Conservation (phyloP, 2,113 vertebrate genomes). For the Empidonax alnorum region DNA sequence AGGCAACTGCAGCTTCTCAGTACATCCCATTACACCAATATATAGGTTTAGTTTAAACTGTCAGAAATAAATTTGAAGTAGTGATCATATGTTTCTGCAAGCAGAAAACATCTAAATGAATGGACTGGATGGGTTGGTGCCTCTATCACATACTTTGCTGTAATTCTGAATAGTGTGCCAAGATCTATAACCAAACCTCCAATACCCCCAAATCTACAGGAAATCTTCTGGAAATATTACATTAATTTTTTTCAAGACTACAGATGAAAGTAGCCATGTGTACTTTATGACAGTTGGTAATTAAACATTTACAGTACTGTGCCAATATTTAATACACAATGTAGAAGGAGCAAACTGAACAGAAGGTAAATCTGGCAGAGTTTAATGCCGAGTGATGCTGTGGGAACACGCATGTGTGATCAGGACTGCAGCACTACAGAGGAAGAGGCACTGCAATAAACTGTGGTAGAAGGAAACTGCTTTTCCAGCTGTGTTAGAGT, state of each 20-base stretch:
- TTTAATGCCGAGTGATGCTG: neutral
- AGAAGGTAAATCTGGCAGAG: slow-evolving; percentile 27
- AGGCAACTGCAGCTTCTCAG: neutral
- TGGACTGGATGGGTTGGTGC: neutral
- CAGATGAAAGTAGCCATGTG: neutral
- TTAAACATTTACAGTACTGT: neutral
- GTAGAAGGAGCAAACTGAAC: slow-evolving; percentile 3
- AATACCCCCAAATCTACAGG: neutral
- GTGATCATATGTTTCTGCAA: neutral
- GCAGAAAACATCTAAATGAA: neutral
- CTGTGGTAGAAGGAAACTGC: neutral
- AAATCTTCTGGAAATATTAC: neutral
- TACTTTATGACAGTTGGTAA: slow-evolving; percentile 20
- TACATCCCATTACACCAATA: neutral
- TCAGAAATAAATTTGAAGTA: neutral
- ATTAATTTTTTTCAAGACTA: neutral
- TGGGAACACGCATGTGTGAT: neutral
- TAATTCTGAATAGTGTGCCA: neutral
- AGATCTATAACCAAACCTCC: neutral
- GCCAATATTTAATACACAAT: neutral
- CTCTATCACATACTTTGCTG: neutral
- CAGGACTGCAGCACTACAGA: neutral
- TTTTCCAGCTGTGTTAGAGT: slow-evolving; percentile 9
- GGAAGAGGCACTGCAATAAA: neutral
- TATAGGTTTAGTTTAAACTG: neutral